Evolutionary conservation across 2,888 invertebrate species (phyloP).

Genomic region (Cephus pygmeus): DNA sequence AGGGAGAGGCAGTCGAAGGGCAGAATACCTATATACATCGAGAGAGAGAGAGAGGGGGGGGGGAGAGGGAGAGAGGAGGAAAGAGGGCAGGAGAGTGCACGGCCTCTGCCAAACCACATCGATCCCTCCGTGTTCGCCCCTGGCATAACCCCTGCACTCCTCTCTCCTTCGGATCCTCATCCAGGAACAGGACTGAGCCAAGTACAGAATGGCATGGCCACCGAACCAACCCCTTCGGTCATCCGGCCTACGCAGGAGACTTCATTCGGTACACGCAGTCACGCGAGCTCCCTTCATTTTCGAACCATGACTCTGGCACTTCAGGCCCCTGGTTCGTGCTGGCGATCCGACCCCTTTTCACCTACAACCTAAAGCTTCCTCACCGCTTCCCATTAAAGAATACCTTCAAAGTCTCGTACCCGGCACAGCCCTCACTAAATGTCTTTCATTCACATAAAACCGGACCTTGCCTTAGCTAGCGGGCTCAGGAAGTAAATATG

Average conservation of each 20-base stretch:
- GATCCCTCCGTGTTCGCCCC: slow-evolving; percentile 36
- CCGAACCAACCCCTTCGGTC: slow-evolving; percentile 29
- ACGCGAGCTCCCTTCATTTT: slow-evolving; percentile 33
- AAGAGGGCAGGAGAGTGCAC: slow-evolving; percentile 31
- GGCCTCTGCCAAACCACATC: slow-evolving; percentile 52
- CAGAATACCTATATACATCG: neutral
- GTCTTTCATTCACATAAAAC: neutral
- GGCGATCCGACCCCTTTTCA: neutral
- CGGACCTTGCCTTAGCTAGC: neutral
- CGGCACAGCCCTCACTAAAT: neutral
- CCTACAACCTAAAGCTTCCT: slow-evolving; percentile 12
- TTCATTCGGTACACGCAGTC: slow-evolving; percentile 49
- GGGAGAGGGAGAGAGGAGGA: neutral
- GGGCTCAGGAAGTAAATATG: neutral
- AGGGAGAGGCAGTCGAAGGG: neutral
- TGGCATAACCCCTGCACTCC: neutral
- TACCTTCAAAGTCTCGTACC: neutral
- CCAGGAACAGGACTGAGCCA: neutral
- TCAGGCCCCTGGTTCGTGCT: neutral
- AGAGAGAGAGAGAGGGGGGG: slow-evolving; percentile 20
- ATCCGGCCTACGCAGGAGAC: slow-evolving; percentile 45
- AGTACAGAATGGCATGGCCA: slow-evolving; percentile 9
- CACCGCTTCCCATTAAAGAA: neutral
- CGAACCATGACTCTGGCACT: neutral
- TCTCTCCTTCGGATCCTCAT: neutral